phyloP scores from a whole-genome alignment of 2,797 vertebrate genomes.

The Pyrocephalus nanus region DNA sequence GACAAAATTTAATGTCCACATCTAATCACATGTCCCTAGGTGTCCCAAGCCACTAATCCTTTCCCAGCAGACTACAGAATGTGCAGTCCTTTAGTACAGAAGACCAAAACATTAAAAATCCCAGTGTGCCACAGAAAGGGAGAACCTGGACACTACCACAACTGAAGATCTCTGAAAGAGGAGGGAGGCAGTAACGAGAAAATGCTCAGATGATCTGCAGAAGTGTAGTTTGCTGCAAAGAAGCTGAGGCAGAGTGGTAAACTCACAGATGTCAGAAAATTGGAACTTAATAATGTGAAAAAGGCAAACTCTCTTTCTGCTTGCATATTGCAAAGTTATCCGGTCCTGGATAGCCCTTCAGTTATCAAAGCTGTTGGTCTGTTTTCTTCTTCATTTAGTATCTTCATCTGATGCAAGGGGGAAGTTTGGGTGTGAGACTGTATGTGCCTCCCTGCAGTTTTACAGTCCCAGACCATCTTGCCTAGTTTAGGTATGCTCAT shows the following conservation, averaged over 20 bases:
- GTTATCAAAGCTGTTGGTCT: background rate
- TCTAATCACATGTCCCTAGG: background rate
- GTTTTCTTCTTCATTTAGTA: background rate
- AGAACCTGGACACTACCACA: background rate
- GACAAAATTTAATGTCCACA: background rate
- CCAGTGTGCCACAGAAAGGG: background rate
- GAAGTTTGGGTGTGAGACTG: background rate
- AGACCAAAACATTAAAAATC: background rate
- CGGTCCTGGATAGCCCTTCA: background rate
- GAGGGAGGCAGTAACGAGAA: background rate
- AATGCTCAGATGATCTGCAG: accelerated
- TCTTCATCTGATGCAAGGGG: background rate
- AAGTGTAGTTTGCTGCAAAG: background rate
- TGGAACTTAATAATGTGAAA: background rate
- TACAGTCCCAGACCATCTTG: background rate
- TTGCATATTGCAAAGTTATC: background rate
- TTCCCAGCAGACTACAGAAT: background rate
- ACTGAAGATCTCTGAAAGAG: background rate
- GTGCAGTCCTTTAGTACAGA: background rate
- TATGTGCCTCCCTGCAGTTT: accelerated
- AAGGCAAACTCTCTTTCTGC: background rate
- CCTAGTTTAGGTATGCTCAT: background rate
- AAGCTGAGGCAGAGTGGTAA: background rate
- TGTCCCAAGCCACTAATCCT: background rate
- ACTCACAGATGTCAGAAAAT: background rate